Base-by-base conservation (phyloP, 2,797 vertebrate genomes). In the Erithacus rubecula region DNA sequence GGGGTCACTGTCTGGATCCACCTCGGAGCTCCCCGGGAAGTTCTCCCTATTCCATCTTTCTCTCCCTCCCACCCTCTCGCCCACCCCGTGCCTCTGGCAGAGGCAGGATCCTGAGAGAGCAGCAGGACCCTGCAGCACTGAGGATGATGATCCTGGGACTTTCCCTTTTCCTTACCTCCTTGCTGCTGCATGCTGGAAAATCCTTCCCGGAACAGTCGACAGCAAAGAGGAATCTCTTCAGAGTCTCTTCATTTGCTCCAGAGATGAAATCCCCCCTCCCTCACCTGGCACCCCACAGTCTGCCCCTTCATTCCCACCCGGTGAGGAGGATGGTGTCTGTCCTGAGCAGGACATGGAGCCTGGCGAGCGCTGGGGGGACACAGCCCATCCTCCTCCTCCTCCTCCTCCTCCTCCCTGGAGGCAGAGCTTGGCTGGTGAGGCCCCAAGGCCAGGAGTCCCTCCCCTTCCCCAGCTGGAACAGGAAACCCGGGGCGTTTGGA, bases 171-270 rank as follows among this genome's bases (percentile, higher is more conserved):
- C 95, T 95, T 96, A 96, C 95, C 94, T 0, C 52, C 49, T 11
- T 2, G 70, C 71, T 84, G 96, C 75, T 20, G 36, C 96, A 94
- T 96, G 74, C 72, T 59, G 87, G 36, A 30, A 93, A 86, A 60
- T 76, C 77, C 59, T 65, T 47, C 59, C 41, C 0, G 3, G 19
- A 46, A 7, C 30, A 2, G 44, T 1, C 3, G 15, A 1, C 15
- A 10, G 72, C 27, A 3, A 49, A 69, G 43, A 65, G 55, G 76
- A 88, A 72, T 55, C 3, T 11, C 51, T 21, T 56, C 59, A 83
- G 59, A 34, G 4, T 6, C 26, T 79, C 51, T 80, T 90, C 86
- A 36, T 82, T 36, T 79, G 70, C 63, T 94, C 43, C 80, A 24
- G 70, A 47, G 60, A 11, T 7, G 15, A 49, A 86, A 71, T 44